phyloP scores from a whole-genome alignment of 1,140 invertebrate species.

The Tetramorium parvispinum region DNA sequence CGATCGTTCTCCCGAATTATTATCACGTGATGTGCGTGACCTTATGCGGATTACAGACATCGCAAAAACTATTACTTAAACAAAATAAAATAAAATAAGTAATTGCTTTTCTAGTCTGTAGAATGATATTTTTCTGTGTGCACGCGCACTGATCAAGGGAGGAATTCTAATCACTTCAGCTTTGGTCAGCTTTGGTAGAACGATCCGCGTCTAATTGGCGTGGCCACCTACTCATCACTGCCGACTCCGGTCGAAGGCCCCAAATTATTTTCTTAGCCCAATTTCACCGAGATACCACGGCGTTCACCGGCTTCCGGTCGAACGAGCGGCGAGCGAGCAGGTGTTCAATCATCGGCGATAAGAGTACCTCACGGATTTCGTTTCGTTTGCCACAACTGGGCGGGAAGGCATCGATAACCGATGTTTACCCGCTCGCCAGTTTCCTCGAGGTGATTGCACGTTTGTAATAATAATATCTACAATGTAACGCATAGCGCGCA shows the following conservation, averaged over 20 bases:
- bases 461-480: conserved; percentile 16
- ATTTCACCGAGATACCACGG: conserved; percentile 54
- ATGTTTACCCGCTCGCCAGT: conserved; percentile 14
- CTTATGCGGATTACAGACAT: too few relatives aligned
- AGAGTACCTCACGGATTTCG: conserved; percentile 5
- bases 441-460: conserved; percentile 1
- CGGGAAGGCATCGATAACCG: neutral
- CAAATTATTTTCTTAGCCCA: conserved; percentile 64
- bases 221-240: too few relatives aligned
- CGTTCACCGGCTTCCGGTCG: neutral
- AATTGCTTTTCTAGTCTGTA: too few relatives aligned
- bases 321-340: neutral
- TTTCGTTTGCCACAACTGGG: neutral
- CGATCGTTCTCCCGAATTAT: too few relatives aligned
- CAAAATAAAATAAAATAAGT: too few relatives aligned
- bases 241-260: conserved; percentile 54
- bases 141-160: too few relatives aligned
- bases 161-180: too few relatives aligned
- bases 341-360: conserved; percentile 34
- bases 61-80: too few relatives aligned
- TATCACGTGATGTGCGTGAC: too few relatives aligned
- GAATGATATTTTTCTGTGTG: too few relatives aligned
- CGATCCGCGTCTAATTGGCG: too few relatives aligned
- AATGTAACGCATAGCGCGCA: neutral
- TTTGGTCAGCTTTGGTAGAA: too few relatives aligned